These are phyloP conservation scores for Phymanthus crucifer DNA, from an alignment of 92 coral and sea anemone genomes.

Conservation along the genomic window DNA sequence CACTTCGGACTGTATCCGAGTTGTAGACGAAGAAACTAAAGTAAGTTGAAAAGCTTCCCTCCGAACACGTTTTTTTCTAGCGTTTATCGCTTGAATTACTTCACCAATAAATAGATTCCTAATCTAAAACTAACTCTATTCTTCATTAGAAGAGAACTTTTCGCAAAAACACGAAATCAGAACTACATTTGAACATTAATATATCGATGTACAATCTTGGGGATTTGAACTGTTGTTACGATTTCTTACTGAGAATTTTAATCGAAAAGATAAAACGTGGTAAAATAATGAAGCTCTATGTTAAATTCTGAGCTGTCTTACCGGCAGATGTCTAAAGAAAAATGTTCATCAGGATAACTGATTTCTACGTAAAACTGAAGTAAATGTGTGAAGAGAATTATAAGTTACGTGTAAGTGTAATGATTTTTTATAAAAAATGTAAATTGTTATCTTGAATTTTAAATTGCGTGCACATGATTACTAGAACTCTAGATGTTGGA, in stretches of 20 bases:
- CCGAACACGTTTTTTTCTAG: slow-evolving; percentile 5
- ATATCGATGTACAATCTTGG: background rate
- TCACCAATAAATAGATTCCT: background rate
- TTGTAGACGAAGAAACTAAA: slow-evolving; percentile 96
- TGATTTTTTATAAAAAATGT: background rate
- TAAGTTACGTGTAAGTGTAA: background rate
- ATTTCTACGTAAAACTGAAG: background rate
- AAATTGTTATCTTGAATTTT: background rate
- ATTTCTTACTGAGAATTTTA: background rate
- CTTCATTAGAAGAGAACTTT: background rate
- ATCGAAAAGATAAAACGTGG: background rate
- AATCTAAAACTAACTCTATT: background rate
- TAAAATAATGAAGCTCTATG: background rate
- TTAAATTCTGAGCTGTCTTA: background rate
- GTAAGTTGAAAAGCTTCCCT: slow-evolving; percentile 32
- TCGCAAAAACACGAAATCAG: background rate
- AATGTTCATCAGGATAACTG: background rate
- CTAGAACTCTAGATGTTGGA: no score
- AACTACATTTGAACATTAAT: background rate
- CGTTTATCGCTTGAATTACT: background rate
- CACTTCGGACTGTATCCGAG: slow-evolving; percentile 94
- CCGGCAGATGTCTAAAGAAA: background rate
- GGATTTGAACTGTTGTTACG: slow-evolving; percentile 4
- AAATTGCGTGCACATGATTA: no score
- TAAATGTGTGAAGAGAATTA: background rate